A percentile compares a stretch with the other conserved stretches of the same genome.
These are phyloP conservation scores for Damaliscus lunatus DNA, from an alignment of 2,113 vertebrate genomes.

Conservation along the genomic window DNA sequence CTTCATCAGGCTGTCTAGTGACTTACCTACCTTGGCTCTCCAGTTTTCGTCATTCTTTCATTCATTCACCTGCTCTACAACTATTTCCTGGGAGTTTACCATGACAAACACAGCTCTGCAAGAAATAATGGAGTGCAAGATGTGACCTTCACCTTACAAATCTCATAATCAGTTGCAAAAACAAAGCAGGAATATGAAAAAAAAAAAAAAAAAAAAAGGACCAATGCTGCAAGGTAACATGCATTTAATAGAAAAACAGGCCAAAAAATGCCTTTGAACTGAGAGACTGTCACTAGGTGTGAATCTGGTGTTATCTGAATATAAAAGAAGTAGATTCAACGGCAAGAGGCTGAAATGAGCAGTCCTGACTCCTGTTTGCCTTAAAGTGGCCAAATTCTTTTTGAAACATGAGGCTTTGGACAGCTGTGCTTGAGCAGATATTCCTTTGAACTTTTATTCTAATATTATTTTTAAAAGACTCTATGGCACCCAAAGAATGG, in stretches of 20 bases:
- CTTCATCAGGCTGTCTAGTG: slow-evolving; percentile 31
- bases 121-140: background rate
- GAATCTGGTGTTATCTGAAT: background rate
- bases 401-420: slow-evolving; percentile 35
- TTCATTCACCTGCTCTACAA: background rate
- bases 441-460: slow-evolving; percentile 34
- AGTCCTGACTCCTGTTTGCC: background rate
- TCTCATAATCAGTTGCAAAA: background rate
- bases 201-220: background rate
- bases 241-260: background rate
- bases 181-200: background rate
- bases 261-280: background rate
- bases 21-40: background rate
- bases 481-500: background rate
- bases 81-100: background rate
- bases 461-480: slow-evolving; percentile 50
- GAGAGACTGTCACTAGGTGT: background rate
- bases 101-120: background rate
- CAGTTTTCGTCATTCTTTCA: background rate
- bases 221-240: background rate
- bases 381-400: background rate
- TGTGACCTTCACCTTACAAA: background rate
- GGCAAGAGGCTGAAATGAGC: background rate
- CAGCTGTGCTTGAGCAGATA: background rate
- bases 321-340: background rate